These are phyloP conservation scores for Nyctibius grandis DNA, from an alignment of 2,797 vertebrate species.

Conservation along the genomic window DNA sequence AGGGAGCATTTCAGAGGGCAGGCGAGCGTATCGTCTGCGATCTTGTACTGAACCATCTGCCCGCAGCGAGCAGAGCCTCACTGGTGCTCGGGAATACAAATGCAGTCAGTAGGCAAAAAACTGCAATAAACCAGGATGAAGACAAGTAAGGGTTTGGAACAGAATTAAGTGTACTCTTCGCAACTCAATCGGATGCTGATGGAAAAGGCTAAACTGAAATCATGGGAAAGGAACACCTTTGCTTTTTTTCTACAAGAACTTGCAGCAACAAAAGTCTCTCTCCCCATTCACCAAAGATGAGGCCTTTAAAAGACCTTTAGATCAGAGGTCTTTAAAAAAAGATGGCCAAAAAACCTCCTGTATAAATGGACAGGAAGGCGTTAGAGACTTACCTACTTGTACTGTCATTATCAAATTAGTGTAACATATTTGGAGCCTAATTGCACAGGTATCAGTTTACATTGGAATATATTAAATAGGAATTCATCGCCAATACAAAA, in stretches of 20 bases:
- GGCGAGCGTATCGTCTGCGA: background rate
- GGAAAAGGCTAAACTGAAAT: background rate
- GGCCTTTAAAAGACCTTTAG: background rate
- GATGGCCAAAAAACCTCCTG: background rate
- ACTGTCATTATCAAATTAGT: background rate
- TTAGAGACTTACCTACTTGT: background rate
- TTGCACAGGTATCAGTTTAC: background rate
- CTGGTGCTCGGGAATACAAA: background rate
- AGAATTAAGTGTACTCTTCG: background rate
- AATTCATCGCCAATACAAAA: background rate
- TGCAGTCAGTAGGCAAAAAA: background rate
- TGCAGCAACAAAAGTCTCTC: background rate
- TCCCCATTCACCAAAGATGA: background rate
- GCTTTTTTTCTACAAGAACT: background rate
- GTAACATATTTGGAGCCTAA: constrained; percentile 35
- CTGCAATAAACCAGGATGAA: background rate
- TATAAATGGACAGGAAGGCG: background rate
- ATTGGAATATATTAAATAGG: background rate
- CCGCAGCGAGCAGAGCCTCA: background rate
- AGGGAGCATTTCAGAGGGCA: background rate
- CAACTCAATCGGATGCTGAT: background rate
- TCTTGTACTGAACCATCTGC: background rate
- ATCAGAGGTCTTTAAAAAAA: background rate
- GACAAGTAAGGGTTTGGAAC: background rate
- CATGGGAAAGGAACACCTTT: background rate